These are phyloP conservation scores for Ochropleura leucogaster DNA, from an alignment of 2,888 invertebrate species.

Conservation along the genomic window DNA sequence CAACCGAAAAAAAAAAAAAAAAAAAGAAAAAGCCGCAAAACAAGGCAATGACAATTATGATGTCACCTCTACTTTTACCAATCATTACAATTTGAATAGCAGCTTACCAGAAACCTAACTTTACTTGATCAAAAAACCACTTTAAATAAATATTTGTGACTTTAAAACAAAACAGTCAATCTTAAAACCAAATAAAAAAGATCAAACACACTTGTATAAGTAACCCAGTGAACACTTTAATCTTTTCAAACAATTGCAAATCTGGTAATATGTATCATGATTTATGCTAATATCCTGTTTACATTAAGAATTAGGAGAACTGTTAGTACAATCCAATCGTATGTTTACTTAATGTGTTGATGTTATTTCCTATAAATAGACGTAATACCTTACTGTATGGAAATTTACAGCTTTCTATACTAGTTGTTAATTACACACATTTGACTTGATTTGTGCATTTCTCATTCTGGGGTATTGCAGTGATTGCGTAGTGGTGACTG, in stretches of 20 bases:
- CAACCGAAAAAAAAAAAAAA: too few relatives aligned
- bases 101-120: background rate
- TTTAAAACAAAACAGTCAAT: background rate
- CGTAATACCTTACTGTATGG: background rate
- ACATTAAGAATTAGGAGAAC: slow-evolving; percentile 25
- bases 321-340: background rate
- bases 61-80: background rate
- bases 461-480: too few relatives aligned
- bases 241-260: slow-evolving; percentile 19
- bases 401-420: background rate
- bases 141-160: background rate
- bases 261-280: slow-evolving; percentile 19
- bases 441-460: background rate
- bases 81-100: background rate
- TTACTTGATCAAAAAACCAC: background rate
- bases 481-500: too few relatives aligned
- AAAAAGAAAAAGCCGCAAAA: too few relatives aligned
- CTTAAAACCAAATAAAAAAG: slow-evolving; percentile 11
- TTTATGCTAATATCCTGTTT: slow-evolving; percentile 36
- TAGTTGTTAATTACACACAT: background rate
- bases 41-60: background rate
- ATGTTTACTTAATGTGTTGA: slow-evolving; percentile 31
- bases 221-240: background rate
- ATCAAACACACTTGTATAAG: slow-evolving; percentile 9
- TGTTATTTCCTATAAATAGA: slow-evolving; percentile 34